Evolutionary conservation across 2,888 invertebrate genomes (phyloP), one percentile per base, ranked within the genome.

Genomic region (Acleris emargana): DNA sequence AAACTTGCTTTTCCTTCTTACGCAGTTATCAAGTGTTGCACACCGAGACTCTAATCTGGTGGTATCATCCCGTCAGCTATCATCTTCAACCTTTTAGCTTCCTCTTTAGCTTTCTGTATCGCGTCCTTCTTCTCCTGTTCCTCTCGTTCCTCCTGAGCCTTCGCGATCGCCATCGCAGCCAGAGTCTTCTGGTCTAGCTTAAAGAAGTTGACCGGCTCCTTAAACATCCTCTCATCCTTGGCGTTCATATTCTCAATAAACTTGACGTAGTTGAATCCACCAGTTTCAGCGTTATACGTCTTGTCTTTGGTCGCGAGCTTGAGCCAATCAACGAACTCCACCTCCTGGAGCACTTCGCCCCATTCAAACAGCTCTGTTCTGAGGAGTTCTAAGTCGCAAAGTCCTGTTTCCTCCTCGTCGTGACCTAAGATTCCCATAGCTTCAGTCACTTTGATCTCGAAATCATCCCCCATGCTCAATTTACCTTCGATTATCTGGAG

Each of bases 401-500:
- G 68, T 0, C 89, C 90, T 6, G 78, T 84, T 6, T 45, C 5
- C 70, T 88, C 86, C 62, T 77, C 88, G 50, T 91, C 92, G 16
- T 91, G 87, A 0, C 82, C 81, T 64, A 92, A 72, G 11, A 82
- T 83, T n/a, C 80, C 82, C 59, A 91, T 84, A 0, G 91, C 89
- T 72, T 83, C 82, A 0, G 80, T 83, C 0, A 92, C 80, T 0
- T 73, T 87, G 1, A 73, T 28, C 68, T 92, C 92, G 28, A 88
- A 84, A 50, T 91, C 91, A 62, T 92, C 92, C 0, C 89, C 90
- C 87, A 83, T 85, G 17, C 67, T 74, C 75, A 89, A 84, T 74
- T 92, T 92, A 6, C 86, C 87, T 76, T 92, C 92, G n/a, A 92
- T 82, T 89, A 92, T 92, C 52, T 84, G 81, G 13, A 85, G 73